Percentiles rank a stretch among this genome's conserved stretches.
phyloP scores from a whole-genome alignment of 2,888 invertebrate species.

The Penaeus monodon region DNA sequence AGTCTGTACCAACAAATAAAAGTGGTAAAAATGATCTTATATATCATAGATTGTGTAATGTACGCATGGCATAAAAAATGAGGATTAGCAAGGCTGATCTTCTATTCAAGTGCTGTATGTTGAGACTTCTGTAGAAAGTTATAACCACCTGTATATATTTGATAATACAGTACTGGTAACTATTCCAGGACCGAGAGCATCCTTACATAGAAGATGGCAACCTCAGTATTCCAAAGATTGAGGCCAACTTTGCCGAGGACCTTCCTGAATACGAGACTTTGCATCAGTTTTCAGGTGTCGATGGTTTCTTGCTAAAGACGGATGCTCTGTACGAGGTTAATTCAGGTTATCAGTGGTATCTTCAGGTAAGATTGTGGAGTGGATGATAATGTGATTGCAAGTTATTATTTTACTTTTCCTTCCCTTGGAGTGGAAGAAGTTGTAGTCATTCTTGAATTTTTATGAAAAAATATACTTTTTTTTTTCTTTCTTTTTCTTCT shows the following conservation, averaged over 20 bases:
- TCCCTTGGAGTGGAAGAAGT: too few species aligned
- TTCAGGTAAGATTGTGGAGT: constrained; percentile 29
- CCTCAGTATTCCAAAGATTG: constrained; percentile 66
- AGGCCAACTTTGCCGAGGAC: constrained; percentile 69
- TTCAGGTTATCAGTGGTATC: constrained; percentile 70
- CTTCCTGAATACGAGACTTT: constrained; percentile 67
- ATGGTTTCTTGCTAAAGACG: constrained; percentile 70
- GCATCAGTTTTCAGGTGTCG: constrained; percentile 68
- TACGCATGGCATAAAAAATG: too few species aligned
- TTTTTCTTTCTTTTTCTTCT: too few species aligned
- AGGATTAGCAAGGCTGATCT: too few species aligned
- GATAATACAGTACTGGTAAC: neutral
- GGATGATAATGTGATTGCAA: neutral
- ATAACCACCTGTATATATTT: neutral
- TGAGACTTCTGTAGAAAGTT: too few species aligned
- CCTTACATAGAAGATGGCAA: constrained; percentile 67
- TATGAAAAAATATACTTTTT: too few species aligned
- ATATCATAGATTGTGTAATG: too few species aligned
- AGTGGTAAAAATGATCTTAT: too few species aligned
- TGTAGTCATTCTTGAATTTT: too few species aligned
- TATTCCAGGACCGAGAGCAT: constrained; percentile 69
- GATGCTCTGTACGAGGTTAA: constrained; percentile 70
- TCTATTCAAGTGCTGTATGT: too few species aligned
- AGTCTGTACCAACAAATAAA: too few species aligned
- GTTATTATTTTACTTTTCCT: too few species aligned